Evolutionary conservation across 2,888 invertebrate genomes (phyloP), one percentile per base, ranked within the genome.

Genomic region (Heliconius cydno): DNA sequence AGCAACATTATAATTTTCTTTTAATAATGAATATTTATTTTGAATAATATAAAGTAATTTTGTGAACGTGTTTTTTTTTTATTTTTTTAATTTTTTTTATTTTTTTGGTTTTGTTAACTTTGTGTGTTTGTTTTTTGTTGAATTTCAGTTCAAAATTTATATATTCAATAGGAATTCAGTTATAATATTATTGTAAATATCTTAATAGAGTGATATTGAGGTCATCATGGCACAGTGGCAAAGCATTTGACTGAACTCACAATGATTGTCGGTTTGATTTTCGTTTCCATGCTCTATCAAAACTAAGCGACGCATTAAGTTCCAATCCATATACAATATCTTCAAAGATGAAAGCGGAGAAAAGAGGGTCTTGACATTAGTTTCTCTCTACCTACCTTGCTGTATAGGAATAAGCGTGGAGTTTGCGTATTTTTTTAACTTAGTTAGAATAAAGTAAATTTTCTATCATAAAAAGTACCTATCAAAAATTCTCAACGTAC

Each of bases 1-100:
- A 63, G 60, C 60, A 63, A 65, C 25, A 65, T 25, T 65, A 65
- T n/a, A 65, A 65, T 65, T 25, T 25, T 65, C 52, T 52, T 52
- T 25, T 65, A 6, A 65, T 25, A 25, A 65, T 25, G n/a, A 65
- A 65, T 65, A 65, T 65, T 60, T 60, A 60, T 60, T 60, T n/a
- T 60, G 22, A 52, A 60, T 60, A 60, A 60, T 60, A n/a, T 60
- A 60, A n/a, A 60, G 60, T 60, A n/a, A 22, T 60, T 4, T 60
- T 22, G 60, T n/a, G n/a, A n/a, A 60, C n/a, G n/a, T 60, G 4
- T 60, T 0, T 38, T 46, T 41, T 46, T 15, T 41, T 13, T 2
- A 7, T 22, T 2, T 22, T 7, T 52, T n/a, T n/a, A n/a, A n/a
- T 38, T 46, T 41, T 46, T 15, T 41, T 13, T 2, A 7, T 22